Evolutionary conservation across 2,113 vertebrate genomes (phyloP), one percentile per base, ranked within the genome.

Genomic region (Psittacara wagleri): DNA sequence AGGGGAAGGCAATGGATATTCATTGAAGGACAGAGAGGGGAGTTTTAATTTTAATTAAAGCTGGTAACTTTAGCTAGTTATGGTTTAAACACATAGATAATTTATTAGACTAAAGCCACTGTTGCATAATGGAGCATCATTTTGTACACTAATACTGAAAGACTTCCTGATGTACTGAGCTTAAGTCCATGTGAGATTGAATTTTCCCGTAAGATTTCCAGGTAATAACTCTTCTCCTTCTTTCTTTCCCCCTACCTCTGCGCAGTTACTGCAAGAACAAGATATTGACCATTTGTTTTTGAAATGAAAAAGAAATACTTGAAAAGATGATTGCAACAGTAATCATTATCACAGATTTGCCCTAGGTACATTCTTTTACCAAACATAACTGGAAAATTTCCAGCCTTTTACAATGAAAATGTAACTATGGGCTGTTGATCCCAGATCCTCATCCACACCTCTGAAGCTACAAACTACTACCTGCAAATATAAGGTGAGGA

Each of bases 111-210:
- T 79, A 59, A 88, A 95, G 31, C 29, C 66, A 55, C 17, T 37
- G 16, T 70, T 96, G 31, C 29, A 18, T 54, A 96, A 90, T 27
- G 31, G 52, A 59, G 33, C 33, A 59, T 74, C 52, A 49, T 80
- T 96, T 86, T 69, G 11, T 68, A 51, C 88, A 14, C 14, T 92
- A 75, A 90, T 90, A 91, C 28, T 54, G 22, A 70, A 92, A 96
- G 67, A 33, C 37, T 49, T 95, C 90, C 43, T 78, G 84, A 55
- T 12, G 16, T 70, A 15, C 63, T 68, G 37, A 92, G 48, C 54
- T 90, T 76, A 92, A 96, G 29, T n/a, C 31, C 67, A 78, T 37
- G 49, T 29, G 43, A 70, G 90, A 92, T 85, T 63, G 31, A 59
- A 70, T 51, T 90, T 87, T 73, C 59, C 85, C 75, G 59, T 86